A percentile compares a stretch with the other conserved stretches of the same genome.
Evolutionary conservation across 1,140 invertebrate genomes (phyloP).

Genomic region (Zaprionus camerounensis): DNA sequence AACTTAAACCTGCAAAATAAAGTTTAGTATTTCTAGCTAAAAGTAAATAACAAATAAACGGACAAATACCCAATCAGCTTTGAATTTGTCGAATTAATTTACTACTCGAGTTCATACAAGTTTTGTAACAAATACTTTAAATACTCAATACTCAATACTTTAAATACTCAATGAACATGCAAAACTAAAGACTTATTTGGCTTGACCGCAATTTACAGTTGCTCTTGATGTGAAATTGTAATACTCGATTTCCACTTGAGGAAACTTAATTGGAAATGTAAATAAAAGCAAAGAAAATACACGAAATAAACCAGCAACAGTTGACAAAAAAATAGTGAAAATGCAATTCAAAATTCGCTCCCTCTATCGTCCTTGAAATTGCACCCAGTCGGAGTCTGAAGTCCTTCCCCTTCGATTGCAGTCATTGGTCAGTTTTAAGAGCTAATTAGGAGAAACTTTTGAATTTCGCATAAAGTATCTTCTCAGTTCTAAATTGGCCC

Average conservation of each 20-base stretch:
- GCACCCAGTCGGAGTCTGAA: neutral
- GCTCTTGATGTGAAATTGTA: neutral
- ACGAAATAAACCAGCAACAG: neutral
- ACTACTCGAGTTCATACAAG: neutral
- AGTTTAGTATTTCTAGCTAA: too few relatives aligned
- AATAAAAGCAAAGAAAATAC: neutral
- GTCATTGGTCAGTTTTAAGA: neutral
- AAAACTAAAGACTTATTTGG: neutral
- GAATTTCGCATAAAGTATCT: slow-evolving; percentile 14
- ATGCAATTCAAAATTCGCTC: neutral
- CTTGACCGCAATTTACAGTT: neutral
- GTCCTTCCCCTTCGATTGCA: neutral
- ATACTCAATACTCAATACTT: neutral
- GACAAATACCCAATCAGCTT: neutral
- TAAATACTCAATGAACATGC: neutral
- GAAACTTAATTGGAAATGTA: slow-evolving; percentile 4
- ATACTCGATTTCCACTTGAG: slow-evolving; percentile 18
- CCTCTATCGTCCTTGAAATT: neutral
- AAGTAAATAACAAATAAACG: too few relatives aligned
- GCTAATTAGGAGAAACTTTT: slow-evolving; percentile 3
- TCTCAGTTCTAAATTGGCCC: slow-evolving; percentile 37
- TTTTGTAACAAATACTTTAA: neutral
- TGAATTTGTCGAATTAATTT: neutral
- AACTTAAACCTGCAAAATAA: too few relatives aligned
- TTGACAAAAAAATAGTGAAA: slow-evolving; percentile 1